Base-by-base conservation (phyloP, 2,888 invertebrate species). In the Amphiduros pacificus region DNA sequence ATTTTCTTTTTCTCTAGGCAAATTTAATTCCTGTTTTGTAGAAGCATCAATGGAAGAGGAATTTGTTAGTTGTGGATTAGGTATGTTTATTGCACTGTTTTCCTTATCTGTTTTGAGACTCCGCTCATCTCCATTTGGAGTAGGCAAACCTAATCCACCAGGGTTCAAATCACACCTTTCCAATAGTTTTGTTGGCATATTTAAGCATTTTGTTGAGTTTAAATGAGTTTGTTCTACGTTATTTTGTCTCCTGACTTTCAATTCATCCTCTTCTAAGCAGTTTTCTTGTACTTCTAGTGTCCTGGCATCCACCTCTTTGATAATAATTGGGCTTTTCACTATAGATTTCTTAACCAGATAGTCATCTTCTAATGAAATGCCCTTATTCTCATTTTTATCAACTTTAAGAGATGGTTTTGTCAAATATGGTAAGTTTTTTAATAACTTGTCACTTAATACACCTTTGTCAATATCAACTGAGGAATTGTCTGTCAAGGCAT, bases 401-500 rank as follows among this genome's bases (percentile, higher is more conserved):
- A 56, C 26, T 11, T 28, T 40, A 14, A 20, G 40, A 17, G 28
- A 27, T 14, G 61, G 51, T 36, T 61, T 61, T 26, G 55, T 40
- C 36, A 61, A 55, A 56, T 32, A 51, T 2, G 61, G 55, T 27
- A 61, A 44, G 28, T 36, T 32, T 24, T 59, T 59, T 4, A 59
- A 29, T n/a, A 55, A 36, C 41, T 51, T 61, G 31, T 61, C 56
- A 36, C 51, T 61, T 14, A 55, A 36, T 27, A 52, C n/a, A 9
- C 54, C 32, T 49, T 36, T 20, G 51, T 40, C 56, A n/a, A 44
- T 36, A 27, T 29, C 55, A 22, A 56, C 41, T n/a, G 41, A 27
- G 4, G 49, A 55, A 20, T 60, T 63, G 41, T 63, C 57, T 17
- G 65, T 50, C 44, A 65, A 29, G 9, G 61, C 65, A 57, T 61